Base-by-base conservation (phyloP, 92 coral and sea anemone genomes). In the Phenganax marumi region DNA sequence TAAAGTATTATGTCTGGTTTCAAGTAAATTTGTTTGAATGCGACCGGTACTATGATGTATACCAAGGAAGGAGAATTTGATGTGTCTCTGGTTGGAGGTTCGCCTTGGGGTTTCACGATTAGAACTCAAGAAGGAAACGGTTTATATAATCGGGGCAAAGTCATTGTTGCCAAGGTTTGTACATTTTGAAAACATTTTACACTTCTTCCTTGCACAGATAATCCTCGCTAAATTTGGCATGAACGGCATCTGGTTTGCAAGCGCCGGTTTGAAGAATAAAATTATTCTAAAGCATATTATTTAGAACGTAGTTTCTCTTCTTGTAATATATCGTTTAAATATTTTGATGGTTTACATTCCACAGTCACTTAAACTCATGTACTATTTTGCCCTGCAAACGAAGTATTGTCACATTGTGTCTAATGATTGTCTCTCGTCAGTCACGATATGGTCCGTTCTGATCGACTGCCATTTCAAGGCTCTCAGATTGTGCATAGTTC, bases 81-180 rank as follows among this genome's bases (percentile, higher is more conserved):
- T 57, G 97, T 92, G 21, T 85, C 85, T 21, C 90, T 95, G 43
- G 56, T 81, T 62, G 98, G 98, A 68, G 98, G 98, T 56, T 90
- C 96, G 62, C 98, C 98, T 77, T 95, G 98, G 98, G 98, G 98
- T 46, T 95, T 95, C 83, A 95, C 96, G 73, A 90, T 95, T 22
- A 78, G 83, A 64, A 78, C 83, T 61, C 83, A 78, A 78, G 43
- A 71, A 78, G 83, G 83, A 78, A 78, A 78, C 63, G 83, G 83
- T 66, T n/a, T 66, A 43, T 62, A 78, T 63, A 78, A 61, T 63
- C 83, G 83, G 49, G 73, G 73, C 47, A 61, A 52, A 78, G 83
- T 95, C 72, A 63, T 80, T 25, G 91, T 95, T 43, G 87, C 92
- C 70, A 95, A 92, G 98, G 98, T 95, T 50, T 25, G 63, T 58